These are phyloP conservation scores for Todiramphus chloris DNA, from an alignment of 2,113 vertebrate genomes.

Conservation along the genomic window DNA sequence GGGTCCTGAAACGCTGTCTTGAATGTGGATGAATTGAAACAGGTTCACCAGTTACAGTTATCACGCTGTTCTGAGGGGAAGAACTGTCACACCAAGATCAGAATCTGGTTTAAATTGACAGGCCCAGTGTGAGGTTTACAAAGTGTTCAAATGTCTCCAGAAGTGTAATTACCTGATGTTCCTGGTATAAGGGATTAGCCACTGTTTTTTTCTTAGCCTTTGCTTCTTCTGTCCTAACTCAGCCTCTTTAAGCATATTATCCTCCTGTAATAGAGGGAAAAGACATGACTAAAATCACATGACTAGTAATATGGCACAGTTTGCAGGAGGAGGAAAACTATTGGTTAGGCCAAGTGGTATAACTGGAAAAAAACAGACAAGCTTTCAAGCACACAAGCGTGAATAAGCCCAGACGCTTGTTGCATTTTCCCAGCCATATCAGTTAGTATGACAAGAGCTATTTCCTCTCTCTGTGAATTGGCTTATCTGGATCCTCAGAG, in stretches of 20 bases:
- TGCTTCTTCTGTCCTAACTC: background rate
- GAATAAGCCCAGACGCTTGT: background rate
- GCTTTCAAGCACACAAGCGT: background rate
- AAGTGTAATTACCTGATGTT: background rate
- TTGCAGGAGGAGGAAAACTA: background rate
- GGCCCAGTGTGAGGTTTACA: background rate
- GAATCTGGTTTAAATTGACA: background rate
- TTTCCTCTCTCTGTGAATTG: background rate
- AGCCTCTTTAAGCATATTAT: background rate
- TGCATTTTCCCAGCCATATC: background rate
- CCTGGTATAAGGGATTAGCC: background rate
- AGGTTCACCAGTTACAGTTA: background rate
- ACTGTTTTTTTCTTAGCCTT: background rate
- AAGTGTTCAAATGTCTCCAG: background rate
- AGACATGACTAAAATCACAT: background rate
- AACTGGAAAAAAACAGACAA: background rate
- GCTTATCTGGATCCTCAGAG: background rate
- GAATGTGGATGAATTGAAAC: background rate
- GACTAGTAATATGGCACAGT: background rate
- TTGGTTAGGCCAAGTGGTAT: background rate
- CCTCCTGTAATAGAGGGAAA: background rate
- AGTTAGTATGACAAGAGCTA: background rate
- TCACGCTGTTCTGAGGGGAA: background rate
- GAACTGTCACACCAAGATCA: background rate
- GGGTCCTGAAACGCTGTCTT: background rate